A percentile compares a stretch with the other conserved stretches of the same genome.
Evolutionary conservation across 2,888 invertebrate species (phyloP).

Genomic region (Drosophila lacicola): DNA sequence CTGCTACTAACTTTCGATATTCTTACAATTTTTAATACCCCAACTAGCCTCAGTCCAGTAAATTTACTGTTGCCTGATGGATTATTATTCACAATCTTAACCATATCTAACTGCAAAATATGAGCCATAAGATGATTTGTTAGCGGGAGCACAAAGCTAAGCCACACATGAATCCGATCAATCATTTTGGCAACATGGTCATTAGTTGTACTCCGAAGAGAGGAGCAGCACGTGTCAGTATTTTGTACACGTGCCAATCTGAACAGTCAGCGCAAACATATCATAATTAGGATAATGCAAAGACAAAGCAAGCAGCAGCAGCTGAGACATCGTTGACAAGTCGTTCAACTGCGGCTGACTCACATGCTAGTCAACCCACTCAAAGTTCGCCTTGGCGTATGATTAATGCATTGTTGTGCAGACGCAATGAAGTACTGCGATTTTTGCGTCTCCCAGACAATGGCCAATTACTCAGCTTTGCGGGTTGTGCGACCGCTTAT

Average conservation of each 20-base stretch:
- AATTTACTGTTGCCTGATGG: background rate
- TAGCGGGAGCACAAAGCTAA: background rate
- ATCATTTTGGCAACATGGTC: conserved; percentile 40
- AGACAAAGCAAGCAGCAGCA: conserved; percentile 42
- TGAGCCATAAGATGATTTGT: conserved; percentile 27
- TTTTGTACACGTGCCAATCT: conserved; percentile 52
- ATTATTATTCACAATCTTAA: background rate
- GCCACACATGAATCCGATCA: conserved; percentile 38
- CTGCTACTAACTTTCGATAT: too few relatives aligned
- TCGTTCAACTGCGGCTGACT: conserved; percentile 52
- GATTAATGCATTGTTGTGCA: conserved; percentile 63
- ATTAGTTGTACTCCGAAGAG: conserved; percentile 22
- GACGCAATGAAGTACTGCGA: conserved; percentile 39
- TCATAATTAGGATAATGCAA: conserved; percentile 71
- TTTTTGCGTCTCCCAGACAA: conserved; percentile 30
- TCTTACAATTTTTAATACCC: too few relatives aligned
- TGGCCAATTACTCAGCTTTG: conserved; percentile 46
- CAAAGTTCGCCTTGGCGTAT: conserved; percentile 46
- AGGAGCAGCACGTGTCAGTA: conserved; percentile 11
- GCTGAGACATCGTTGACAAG: conserved; percentile 44
- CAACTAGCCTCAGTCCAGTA: background rate
- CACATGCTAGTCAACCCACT: conserved; percentile 2
- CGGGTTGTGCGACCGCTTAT: conserved; percentile 2
- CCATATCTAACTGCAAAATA: conserved; percentile 1
- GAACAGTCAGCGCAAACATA: conserved; percentile 37